Evolutionary conservation across 2,113 vertebrate genomes (phyloP).

Genomic region (Aldabrachelys gigantea): DNA sequence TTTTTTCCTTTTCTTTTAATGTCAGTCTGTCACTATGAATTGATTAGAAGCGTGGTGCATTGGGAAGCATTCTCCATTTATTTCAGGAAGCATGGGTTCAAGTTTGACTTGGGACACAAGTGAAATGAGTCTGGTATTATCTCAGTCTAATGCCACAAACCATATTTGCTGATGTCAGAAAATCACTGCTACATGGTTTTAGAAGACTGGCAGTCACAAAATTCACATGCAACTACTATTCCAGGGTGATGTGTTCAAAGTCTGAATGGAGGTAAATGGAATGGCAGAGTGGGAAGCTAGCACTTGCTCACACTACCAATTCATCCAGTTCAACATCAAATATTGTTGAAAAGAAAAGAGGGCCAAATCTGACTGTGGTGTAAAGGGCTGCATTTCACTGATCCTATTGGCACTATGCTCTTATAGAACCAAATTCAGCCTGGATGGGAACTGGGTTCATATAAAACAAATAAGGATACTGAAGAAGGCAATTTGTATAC

Average conservation of each 20-base stretch:
- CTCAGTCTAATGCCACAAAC: not conserved
- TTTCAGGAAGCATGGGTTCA: not conserved
- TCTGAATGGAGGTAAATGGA: not conserved
- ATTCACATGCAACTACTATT: not conserved
- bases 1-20: not conserved
- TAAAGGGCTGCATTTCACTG: not conserved
- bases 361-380: not conserved
- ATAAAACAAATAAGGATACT: not conserved
- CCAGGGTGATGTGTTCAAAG: not conserved
- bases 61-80: not conserved
- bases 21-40: not conserved
- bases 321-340: not conserved
- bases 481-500: constrained; percentile 35
- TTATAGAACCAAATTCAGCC: not conserved
- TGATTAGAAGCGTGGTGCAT: not conserved
- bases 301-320: not conserved
- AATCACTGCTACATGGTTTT: not conserved
- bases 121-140: not conserved
- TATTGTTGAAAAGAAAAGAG: not conserved
- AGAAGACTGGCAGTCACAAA: not conserved
- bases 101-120: not conserved
- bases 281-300: not conserved
- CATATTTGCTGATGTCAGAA: not conserved
- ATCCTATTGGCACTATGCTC: not conserved
- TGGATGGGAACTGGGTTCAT: not conserved